These are phyloP conservation scores for Erythrocebus patas DNA, from an alignment of 2,113 vertebrate genomes.

Conservation along the genomic window DNA sequence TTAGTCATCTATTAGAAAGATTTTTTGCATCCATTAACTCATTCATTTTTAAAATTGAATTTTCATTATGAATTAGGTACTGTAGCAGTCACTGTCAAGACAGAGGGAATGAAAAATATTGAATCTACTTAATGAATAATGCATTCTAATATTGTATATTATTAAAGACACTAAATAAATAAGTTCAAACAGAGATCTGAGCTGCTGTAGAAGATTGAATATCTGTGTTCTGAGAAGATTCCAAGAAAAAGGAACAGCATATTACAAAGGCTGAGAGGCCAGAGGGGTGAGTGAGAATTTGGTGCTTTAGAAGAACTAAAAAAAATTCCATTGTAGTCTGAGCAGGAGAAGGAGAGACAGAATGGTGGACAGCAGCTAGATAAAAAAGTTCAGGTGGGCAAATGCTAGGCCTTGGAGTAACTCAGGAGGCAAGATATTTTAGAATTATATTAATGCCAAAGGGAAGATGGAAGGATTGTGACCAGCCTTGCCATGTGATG, in stretches of 20 bases:
- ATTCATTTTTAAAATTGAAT: not conserved
- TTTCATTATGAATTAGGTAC: not conserved
- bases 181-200: not conserved
- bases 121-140: not conserved
- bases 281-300: not conserved
- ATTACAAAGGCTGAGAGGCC: not conserved
- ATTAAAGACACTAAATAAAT: not conserved
- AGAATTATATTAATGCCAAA: not conserved
- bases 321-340: not conserved
- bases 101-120: not conserved
- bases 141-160: not conserved
- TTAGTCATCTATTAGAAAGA: not conserved
- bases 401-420: not conserved
- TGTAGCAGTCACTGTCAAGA: not conserved
- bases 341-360: no score
- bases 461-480: not conserved
- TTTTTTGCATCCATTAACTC: not conserved
- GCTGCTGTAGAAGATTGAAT: not conserved
- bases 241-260: not conserved
- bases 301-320: not conserved
- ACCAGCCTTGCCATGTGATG: not conserved
- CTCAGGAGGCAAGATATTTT: not conserved
- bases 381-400: not conserved
- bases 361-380: not conserved
- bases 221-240: not conserved